These are phyloP conservation scores for Acrobasis consociella DNA, from an alignment of 2,888 invertebrate species.

Conservation along the genomic window DNA sequence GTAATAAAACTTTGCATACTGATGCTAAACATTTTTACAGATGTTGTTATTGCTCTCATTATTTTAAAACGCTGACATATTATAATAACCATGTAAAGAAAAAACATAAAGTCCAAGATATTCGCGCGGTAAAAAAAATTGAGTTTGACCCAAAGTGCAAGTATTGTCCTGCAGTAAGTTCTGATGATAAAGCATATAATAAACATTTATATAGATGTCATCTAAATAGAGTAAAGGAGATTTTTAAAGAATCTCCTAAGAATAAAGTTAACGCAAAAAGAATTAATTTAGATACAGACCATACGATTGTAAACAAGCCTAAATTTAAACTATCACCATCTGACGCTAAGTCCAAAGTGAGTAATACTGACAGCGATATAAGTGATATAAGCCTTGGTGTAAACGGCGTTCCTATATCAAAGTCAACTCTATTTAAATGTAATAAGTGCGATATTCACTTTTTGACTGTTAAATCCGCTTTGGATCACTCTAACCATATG, in stretches of 20 bases:
- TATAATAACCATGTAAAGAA: conserved; percentile 5
- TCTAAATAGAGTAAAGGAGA: conserved; percentile 10
- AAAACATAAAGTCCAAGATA: conserved; percentile 13
- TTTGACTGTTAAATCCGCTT: conserved; percentile 49
- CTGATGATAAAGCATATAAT: conserved; percentile 28
- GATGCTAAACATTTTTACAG: conserved; percentile 1
- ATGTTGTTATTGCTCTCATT: conserved; percentile 23
- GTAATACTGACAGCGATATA: not conserved
- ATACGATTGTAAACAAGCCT: too few species aligned
- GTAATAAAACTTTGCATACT: not conserved
- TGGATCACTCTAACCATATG: conserved; percentile 52
- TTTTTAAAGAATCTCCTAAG: not conserved
- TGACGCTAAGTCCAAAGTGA: not conserved
- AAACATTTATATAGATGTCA: conserved; percentile 32
- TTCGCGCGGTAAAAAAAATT: conserved; percentile 6
- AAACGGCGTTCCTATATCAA: conserved; percentile 30
- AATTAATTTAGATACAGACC: not conserved
- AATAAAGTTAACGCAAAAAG: not conserved
- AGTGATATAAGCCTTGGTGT: not conserved
- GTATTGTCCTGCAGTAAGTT: conserved; percentile 6
- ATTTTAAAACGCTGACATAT: not conserved
- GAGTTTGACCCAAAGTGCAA: conserved; percentile 15
- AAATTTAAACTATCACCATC: not conserved
- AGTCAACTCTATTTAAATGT: conserved; percentile 59
- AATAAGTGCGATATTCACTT: conserved; percentile 60